Base-by-base conservation (phyloP, 2,797 vertebrate species). In the Mus spretus region DNA sequence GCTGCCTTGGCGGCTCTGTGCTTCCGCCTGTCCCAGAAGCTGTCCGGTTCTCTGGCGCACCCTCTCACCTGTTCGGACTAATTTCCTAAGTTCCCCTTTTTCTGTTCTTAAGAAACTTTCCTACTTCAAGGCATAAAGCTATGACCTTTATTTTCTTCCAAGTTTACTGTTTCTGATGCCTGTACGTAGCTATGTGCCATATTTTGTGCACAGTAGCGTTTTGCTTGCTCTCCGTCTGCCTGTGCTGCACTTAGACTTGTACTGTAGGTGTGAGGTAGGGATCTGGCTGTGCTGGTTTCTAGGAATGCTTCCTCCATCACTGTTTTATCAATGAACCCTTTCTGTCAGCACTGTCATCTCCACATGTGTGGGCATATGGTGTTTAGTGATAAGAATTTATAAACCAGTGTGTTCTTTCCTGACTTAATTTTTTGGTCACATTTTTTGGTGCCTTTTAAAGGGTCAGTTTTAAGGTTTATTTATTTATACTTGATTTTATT, bases 401-500 rank as follows among this genome's bases (percentile, higher is more conserved):
- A 40, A 89, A 88, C 26, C 55, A 80, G 5, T 70, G 0, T 90
- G 28, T 72, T 70, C 24, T 15, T 77, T 63, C 19, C 88, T 82
- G 93, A 3, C 82, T 47, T 91, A 74, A 90, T 28, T n/a, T 75
- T 87, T 80, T 95, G 26, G 37, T 91, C 55, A 86, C 65, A 20
- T n/a, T 37, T 67, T 72, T 72, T 72, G 55, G 55, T 80, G 3
- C 14, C 79, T 94, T 84, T 95, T 93, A 93, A 89, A 91, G 94
- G 85, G 40, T 87, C 20, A 89, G 26, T 91, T 92, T 70, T 91
- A 96, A 94, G 74, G 10, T 94, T 93, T 94, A 86, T 65, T 1
- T 96, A 89, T 87, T 97, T 89, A 53, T 70, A 6, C 44, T 79
- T 55, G 20, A 72, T 44, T 34, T 59, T 88, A 81, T 84, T 91